A percentile compares a stretch with the other conserved stretches of the same genome.
Conservation (phyloP, 2,888 invertebrate genomes). For the Pyrochroa serraticornis region DNA sequence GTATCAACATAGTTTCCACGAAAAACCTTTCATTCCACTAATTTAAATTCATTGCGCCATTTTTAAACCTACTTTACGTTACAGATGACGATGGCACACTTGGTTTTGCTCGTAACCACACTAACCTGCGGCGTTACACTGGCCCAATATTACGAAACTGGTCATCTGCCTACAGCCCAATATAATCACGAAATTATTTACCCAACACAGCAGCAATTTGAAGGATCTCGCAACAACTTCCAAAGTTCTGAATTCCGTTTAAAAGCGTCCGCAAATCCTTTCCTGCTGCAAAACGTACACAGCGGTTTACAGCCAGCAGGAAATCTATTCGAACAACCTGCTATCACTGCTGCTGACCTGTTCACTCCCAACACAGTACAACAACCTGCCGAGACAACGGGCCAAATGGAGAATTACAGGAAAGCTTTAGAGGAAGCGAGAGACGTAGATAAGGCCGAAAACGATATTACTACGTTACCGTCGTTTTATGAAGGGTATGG, state of each 20-base stretch:
- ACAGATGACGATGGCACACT: too few species aligned
- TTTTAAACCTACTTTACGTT: too few species aligned
- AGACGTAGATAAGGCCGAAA: slow-evolving; percentile 12
- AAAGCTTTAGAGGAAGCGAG: slow-evolving; percentile 19
- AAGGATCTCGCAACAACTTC: not conserved
- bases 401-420: slow-evolving; percentile 21
- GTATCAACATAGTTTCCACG: too few species aligned
- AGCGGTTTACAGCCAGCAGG: slow-evolving; percentile 7
- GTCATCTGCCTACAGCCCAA: not conserved
- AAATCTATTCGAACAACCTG: slow-evolving; percentile 13
- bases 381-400: slow-evolving; percentile 30
- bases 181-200: slow-evolving; percentile 12
- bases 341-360: slow-evolving; percentile 26
- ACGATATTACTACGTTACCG: slow-evolving; percentile 3
- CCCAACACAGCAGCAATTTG: not conserved
- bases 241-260: slow-evolving; percentile 10
- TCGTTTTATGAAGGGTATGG: too few species aligned
- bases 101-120: not conserved
- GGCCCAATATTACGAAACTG: not conserved
- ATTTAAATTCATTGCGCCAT: too few species aligned
- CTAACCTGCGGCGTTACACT: not conserved
- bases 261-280: not conserved
- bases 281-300: too few species aligned
- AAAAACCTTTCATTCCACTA: too few species aligned
- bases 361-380: slow-evolving; percentile 38